phyloP scores from a whole-genome alignment of 2,888 invertebrate genomes.

The Athalia circularis region DNA sequence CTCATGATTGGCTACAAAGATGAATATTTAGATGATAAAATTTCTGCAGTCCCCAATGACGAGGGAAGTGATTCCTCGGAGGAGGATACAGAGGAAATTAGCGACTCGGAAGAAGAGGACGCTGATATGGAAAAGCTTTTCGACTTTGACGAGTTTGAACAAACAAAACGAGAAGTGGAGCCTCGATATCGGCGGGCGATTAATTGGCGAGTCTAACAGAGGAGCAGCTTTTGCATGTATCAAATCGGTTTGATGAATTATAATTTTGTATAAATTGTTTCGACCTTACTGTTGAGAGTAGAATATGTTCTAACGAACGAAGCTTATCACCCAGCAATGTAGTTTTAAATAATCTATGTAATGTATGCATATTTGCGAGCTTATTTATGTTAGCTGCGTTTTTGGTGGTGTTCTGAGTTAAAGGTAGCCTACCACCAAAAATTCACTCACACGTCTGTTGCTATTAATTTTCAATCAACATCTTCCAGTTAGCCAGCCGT shows the following conservation, averaged over 20 bases:
- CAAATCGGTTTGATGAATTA: conserved; percentile 10
- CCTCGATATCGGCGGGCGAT: conserved; percentile 65
- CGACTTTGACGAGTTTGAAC: conserved; percentile 34
- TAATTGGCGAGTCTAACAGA: conserved; percentile 63
- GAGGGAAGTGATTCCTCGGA: conserved; percentile 33
- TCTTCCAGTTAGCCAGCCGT: conserved; percentile 6
- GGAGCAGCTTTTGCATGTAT: conserved; percentile 40
- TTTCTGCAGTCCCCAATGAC: conserved; percentile 40
- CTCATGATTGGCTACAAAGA: conserved; percentile 15
- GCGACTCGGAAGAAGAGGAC: conserved; percentile 19
- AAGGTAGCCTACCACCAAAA: too few species aligned
- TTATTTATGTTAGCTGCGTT: background rate
- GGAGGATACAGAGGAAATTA: conserved; percentile 32
- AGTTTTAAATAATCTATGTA: conserved; percentile 31
- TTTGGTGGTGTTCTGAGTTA: too few species aligned
- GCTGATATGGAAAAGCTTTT: conserved; percentile 18
- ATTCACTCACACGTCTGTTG: too few species aligned
- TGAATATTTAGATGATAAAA: conserved; percentile 33
- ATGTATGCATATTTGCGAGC: conserved; percentile 1
- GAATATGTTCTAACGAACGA: background rate
- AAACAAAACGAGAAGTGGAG: conserved; percentile 52
- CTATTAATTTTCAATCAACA: too few species aligned
- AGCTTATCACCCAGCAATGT: conserved; percentile 14
- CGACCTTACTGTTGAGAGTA: conserved; percentile 6
- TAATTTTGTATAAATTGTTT: conserved; percentile 25